phyloP scores from a whole-genome alignment of 2,797 vertebrate genomes.

The Rousettus madagascariensis region DNA sequence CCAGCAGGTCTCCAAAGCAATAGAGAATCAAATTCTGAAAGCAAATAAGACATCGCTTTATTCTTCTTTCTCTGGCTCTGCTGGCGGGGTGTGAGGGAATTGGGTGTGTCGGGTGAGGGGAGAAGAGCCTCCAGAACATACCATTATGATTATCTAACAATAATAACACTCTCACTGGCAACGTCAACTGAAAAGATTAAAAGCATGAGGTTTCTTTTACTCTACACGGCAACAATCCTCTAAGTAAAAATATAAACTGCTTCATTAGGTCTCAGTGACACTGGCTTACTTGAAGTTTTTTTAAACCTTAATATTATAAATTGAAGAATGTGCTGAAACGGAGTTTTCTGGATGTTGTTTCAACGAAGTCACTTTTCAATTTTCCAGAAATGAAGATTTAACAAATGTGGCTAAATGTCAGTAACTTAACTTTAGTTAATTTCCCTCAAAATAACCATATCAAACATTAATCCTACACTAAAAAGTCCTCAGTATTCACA shows the following conservation, averaged over 20 bases:
- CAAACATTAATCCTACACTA: not conserved
- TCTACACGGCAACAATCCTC: constrained; percentile 29
- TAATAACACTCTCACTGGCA: constrained; percentile 60
- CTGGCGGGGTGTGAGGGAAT: constrained; percentile 15
- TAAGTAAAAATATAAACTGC: constrained; percentile 18
- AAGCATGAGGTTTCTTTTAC: constrained; percentile 56
- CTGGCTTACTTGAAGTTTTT: not conserved
- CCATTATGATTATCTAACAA: constrained; percentile 72
- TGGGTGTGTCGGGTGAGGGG: constrained; percentile 49
- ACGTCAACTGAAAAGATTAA: constrained; percentile 45
- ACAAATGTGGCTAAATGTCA: constrained; percentile 14
- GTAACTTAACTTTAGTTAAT: not conserved
- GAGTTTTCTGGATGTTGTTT: not conserved
- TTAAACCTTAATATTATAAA: not conserved
- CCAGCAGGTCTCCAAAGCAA: constrained; percentile 44
- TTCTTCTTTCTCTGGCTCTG: constrained; percentile 1
- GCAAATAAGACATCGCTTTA: constrained; percentile 35
- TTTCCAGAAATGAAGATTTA: constrained; percentile 27
- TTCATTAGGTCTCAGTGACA: not conserved
- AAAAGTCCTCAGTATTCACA: not conserved
- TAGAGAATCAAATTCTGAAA: constrained; percentile 54
- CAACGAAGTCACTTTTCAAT: constrained; percentile 9
- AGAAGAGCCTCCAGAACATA: constrained; percentile 61
- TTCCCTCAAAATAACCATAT: constrained; percentile 17
- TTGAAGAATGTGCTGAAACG: not conserved